Evolutionary conservation across 2,888 invertebrate species (phyloP).

Genomic region (Sesia bembeciformis): DNA sequence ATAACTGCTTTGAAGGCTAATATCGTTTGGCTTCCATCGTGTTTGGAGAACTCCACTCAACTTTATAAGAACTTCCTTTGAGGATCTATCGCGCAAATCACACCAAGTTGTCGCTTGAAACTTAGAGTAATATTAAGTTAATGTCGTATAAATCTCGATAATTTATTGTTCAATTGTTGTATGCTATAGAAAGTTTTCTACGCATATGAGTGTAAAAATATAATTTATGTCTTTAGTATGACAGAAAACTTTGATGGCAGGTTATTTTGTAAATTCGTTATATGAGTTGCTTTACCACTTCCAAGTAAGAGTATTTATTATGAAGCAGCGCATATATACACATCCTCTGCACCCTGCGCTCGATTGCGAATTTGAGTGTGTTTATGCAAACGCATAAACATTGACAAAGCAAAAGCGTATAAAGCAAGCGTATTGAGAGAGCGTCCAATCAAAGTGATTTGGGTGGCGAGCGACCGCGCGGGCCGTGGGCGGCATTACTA

Average conservation of each 20-base stretch:
- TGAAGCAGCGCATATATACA: no score
- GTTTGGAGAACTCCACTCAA: slow-evolving; percentile 31
- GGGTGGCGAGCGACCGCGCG: slow-evolving; percentile 9
- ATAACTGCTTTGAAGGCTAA: slow-evolving; percentile 23
- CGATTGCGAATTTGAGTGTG: neutral
- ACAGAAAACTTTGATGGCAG: no score
- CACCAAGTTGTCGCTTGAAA: slow-evolving; percentile 14
- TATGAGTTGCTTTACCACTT: no score
- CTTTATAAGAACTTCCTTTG: slow-evolving; percentile 30
- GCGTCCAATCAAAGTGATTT: slow-evolving; percentile 18
- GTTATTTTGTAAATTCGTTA: no score
- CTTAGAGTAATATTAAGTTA: slow-evolving; percentile 18
- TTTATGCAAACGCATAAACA: neutral
- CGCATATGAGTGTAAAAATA: no score
- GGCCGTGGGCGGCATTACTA: slow-evolving; percentile 12
- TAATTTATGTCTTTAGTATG: no score
- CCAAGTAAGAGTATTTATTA: no score
- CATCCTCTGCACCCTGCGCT: no score
- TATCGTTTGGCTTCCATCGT: slow-evolving; percentile 30
- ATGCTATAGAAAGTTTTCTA: neutral
- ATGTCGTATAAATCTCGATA: neutral
- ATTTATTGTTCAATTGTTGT: neutral
- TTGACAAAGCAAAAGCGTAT: slow-evolving; percentile 4
- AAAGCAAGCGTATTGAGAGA: slow-evolving; percentile 5
- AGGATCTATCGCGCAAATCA: slow-evolving; percentile 14